phyloP scores from a whole-genome alignment of 2,888 invertebrate genomes.

The Micoletzkya japonica region DNA sequence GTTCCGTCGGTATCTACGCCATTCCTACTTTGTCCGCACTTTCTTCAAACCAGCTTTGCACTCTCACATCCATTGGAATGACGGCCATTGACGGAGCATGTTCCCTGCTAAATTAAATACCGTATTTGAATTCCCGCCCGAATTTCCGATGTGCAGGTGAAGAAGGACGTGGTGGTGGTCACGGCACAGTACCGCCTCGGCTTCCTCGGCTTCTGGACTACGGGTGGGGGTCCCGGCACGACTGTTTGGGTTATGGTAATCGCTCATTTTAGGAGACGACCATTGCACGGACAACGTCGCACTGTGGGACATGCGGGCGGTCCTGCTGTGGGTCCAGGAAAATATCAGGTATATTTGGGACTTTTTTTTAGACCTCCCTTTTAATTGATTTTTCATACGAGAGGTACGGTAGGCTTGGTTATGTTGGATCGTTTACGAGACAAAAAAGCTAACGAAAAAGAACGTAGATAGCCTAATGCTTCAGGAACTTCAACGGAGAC shows the following conservation, averaged over 20 bases:
- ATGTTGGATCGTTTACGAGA: too few relatives aligned
- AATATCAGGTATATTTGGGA: neutral
- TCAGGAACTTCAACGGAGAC: slow-evolving; percentile 13
- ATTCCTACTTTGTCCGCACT: too few relatives aligned
- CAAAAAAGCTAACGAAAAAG: too few relatives aligned
- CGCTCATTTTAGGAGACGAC: neutral
- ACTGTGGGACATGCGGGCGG: slow-evolving; percentile 1
- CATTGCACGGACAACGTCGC: slow-evolving; percentile 2
- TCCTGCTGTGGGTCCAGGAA: slow-evolving; percentile 3
- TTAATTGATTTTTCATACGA: too few relatives aligned
- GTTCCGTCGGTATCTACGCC: neutral
- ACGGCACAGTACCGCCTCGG: slow-evolving; percentile 21
- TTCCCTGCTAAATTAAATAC: too few relatives aligned
- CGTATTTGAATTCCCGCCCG: too few relatives aligned
- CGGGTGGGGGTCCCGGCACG: neutral
- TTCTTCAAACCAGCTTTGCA: too few relatives aligned
- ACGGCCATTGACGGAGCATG: too few relatives aligned
- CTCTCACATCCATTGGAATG: too few relatives aligned
- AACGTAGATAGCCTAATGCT: neutral
- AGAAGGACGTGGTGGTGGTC: slow-evolving; percentile 15
- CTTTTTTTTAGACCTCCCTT: neutral
- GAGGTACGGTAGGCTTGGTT: too few relatives aligned
- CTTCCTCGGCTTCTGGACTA: slow-evolving; percentile 25
- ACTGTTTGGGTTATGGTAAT: neutral
- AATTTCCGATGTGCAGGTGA: too few relatives aligned